phyloP scores from a whole-genome alignment of 53 echinoderm and acorn worm species.

The Patiria pectinifera region DNA sequence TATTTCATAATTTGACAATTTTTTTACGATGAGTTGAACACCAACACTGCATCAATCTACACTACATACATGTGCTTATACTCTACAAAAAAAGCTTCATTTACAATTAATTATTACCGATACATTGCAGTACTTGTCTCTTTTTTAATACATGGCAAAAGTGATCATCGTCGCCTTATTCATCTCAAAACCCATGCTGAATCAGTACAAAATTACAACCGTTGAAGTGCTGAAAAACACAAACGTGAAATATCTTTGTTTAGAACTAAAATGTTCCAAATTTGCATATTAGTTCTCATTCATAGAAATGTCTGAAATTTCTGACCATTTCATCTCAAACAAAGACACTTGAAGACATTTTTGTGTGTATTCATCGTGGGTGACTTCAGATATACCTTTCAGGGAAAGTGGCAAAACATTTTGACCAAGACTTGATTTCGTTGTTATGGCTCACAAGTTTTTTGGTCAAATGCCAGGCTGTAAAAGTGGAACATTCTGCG shows the following conservation, averaged over 20 bases:
- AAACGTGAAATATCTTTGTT: too few relatives aligned
- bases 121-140: slow-evolving; percentile 45
- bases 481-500: too few relatives aligned
- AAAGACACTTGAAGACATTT: too few relatives aligned
- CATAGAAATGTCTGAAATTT: too few relatives aligned
- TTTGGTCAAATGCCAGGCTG: too few relatives aligned
- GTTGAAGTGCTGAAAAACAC: too few relatives aligned
- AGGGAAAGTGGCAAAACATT: too few relatives aligned
- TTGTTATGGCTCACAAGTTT: too few relatives aligned
- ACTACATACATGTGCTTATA: neutral
- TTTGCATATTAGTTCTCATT: too few relatives aligned
- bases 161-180: slow-evolving; percentile 4
- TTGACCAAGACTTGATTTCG: too few relatives aligned
- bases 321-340: too few relatives aligned
- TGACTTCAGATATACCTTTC: neutral
- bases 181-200: neutral
- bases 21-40: neutral
- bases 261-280: too few relatives aligned
- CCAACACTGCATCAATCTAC: neutral
- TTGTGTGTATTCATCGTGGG: neutral
- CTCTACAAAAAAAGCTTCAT: slow-evolving; percentile 15
- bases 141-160: slow-evolving; percentile 23
- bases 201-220: neutral
- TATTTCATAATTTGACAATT: neutral
- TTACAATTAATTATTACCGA: slow-evolving; percentile 14